A percentile compares a stretch with the other conserved stretches of the same genome.
These are phyloP conservation scores for Phyto melanocephala DNA, from an alignment of 2,888 invertebrate genomes.

Conservation along the genomic window DNA sequence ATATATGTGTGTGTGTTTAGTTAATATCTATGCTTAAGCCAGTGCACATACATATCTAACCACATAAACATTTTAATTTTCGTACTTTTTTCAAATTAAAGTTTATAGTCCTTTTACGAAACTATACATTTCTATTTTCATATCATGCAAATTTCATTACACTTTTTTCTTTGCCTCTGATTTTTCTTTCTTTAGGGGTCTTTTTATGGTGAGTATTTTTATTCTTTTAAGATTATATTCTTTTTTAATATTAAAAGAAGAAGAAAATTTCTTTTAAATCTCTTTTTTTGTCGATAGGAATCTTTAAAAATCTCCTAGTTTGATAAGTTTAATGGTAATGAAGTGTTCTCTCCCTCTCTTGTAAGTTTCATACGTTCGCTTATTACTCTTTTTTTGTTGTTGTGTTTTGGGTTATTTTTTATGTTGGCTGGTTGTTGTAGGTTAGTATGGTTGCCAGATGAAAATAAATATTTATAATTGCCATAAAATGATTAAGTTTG, in stretches of 20 bases:
- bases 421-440: neutral
- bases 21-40: neutral
- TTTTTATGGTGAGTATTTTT: neutral
- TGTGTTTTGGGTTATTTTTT: constrained; percentile 15
- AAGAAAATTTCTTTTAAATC: constrained; percentile 1
- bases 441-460: neutral
- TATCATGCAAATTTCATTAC: constrained; percentile 22
- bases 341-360: neutral
- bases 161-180: neutral
- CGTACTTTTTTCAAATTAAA: constrained; percentile 41
- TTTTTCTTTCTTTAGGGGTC: neutral
- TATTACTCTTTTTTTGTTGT: neutral
- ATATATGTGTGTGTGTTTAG: no score
- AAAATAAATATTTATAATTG: no score
- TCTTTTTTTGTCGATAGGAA: constrained; percentile 17
- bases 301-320: constrained; percentile 7
- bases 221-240: neutral
- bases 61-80: constrained; percentile 39
- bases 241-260: neutral
- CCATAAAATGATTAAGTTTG: no score
- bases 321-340: neutral
- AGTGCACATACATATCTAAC: neutral
- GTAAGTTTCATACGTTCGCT: neutral
- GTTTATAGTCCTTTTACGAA: constrained; percentile 42
- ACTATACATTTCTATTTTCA: constrained; percentile 23